Conservation (phyloP, 2,888 invertebrate genomes). For the Limnephilus marmoratus region DNA sequence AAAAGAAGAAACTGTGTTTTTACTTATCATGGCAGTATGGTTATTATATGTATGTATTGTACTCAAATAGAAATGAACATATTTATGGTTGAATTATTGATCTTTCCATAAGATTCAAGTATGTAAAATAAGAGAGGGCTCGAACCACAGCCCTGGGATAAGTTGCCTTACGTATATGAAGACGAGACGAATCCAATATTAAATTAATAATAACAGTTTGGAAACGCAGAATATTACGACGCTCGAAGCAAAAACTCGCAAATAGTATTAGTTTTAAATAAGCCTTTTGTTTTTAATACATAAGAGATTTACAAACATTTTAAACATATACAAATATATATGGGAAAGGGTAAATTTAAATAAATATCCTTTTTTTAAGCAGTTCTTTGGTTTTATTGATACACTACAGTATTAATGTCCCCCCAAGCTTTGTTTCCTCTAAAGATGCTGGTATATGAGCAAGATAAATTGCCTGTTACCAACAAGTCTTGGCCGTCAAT, state of each 20-base stretch:
- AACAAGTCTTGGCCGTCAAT: too few species aligned
- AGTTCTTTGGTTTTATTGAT: slow-evolving; percentile 43
- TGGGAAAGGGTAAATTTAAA: slow-evolving; percentile 65
- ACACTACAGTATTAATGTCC: background rate
- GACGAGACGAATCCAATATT: slow-evolving; percentile 30
- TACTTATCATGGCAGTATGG: background rate
- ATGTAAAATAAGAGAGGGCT: slow-evolving; percentile 3
- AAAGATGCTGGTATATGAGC: too few species aligned
- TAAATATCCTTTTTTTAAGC: slow-evolving; percentile 65
- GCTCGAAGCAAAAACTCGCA: slow-evolving; percentile 57
- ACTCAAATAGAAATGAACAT: slow-evolving; percentile 15
- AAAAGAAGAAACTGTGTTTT: too few species aligned
- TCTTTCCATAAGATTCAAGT: background rate
- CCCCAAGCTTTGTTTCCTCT: background rate
- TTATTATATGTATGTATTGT: slow-evolving; percentile 15
- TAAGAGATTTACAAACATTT: slow-evolving; percentile 54
- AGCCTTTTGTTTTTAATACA: slow-evolving; percentile 56
- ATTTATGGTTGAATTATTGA: slow-evolving; percentile 30
- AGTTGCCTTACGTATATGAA: slow-evolving; percentile 62
- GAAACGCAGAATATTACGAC: slow-evolving; percentile 49
- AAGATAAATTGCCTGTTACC: too few species aligned
- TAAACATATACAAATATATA: slow-evolving; percentile 54
- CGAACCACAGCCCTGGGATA: slow-evolving; percentile 21
- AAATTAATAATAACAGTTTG: slow-evolving; percentile 19
- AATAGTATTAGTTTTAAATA: slow-evolving; percentile 57